A percentile compares a stretch with the other conserved stretches of the same genome.
Evolutionary conservation across 1,140 invertebrate genomes (phyloP).

Genomic region (Temnothorax longispinosus): DNA sequence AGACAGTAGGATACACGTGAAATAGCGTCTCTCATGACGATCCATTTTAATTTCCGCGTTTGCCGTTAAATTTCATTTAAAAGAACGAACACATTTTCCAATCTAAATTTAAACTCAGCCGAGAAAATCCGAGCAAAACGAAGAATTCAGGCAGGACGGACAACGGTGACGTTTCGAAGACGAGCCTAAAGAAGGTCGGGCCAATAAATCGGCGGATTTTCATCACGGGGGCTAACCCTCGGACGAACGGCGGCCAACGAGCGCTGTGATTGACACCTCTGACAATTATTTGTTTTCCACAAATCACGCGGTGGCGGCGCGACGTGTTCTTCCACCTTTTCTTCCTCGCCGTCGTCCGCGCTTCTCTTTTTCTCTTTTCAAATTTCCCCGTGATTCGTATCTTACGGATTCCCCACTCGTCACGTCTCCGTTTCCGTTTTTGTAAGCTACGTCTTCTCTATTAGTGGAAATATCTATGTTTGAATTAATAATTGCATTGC

Average conservation of each 20-base stretch:
- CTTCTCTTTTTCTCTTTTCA: background rate
- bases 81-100: conserved; percentile 19
- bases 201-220: conserved; percentile 74
- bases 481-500: background rate
- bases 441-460: background rate
- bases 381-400: conserved; percentile 29
- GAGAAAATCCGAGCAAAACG: conserved; percentile 33
- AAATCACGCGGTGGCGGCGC: conserved; percentile 66
- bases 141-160: background rate
- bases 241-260: conserved; percentile 61
- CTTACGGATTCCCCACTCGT: conserved; percentile 5
- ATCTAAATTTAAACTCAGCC: conserved; percentile 47
- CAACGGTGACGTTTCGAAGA: conserved; percentile 41
- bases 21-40: background rate
- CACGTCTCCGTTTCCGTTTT: background rate
- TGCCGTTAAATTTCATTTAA: conserved; percentile 22
- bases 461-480: background rate
- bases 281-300: conserved; percentile 78
- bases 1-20: background rate
- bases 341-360: conserved; percentile 15
- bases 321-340: conserved; percentile 48
- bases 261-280: conserved; percentile 74
- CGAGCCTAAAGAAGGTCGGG: conserved; percentile 54
- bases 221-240: conserved; percentile 63
- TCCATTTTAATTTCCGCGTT: conserved; percentile 14